phyloP scores from a whole-genome alignment of 2,113 vertebrate species.

The Cavia aperea region DNA sequence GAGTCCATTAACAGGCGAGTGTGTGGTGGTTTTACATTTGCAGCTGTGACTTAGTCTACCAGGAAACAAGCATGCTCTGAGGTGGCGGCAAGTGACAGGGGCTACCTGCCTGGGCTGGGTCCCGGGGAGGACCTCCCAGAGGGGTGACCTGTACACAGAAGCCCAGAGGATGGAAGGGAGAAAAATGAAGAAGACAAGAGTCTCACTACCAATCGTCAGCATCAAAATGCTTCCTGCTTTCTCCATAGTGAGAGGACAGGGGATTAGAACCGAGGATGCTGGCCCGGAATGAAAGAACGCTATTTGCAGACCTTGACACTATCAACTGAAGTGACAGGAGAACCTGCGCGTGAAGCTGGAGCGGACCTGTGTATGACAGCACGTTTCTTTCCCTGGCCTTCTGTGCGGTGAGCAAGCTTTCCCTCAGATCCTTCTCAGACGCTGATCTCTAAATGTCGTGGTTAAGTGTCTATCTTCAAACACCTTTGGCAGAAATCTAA shows the following conservation, averaged over 20 bases:
- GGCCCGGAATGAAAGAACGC: background rate
- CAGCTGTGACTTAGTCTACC: background rate
- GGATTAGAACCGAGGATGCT: background rate
- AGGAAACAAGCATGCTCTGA: background rate
- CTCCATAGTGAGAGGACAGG: background rate
- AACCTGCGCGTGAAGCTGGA: background rate
- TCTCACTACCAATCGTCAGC: background rate
- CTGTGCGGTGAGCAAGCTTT: background rate
- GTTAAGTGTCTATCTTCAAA: conserved; percentile 45
- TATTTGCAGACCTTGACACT: background rate
- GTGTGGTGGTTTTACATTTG: background rate
- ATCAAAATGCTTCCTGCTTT: background rate
- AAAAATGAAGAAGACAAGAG: background rate
- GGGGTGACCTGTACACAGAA: background rate
- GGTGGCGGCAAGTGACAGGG: background rate
- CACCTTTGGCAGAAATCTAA: conserved; percentile 34
- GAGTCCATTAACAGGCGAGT: background rate
- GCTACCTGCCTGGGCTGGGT: background rate
- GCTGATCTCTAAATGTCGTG: background rate
- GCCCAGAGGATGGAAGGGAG: background rate
- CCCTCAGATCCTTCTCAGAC: background rate
- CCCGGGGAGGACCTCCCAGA: background rate
- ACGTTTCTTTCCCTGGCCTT: background rate
- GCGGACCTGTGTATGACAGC: background rate
- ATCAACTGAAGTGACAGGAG: background rate